These are phyloP conservation scores for Petaurus breviceps DNA, from an alignment of 2,113 vertebrate species.

Conservation along the genomic window DNA sequence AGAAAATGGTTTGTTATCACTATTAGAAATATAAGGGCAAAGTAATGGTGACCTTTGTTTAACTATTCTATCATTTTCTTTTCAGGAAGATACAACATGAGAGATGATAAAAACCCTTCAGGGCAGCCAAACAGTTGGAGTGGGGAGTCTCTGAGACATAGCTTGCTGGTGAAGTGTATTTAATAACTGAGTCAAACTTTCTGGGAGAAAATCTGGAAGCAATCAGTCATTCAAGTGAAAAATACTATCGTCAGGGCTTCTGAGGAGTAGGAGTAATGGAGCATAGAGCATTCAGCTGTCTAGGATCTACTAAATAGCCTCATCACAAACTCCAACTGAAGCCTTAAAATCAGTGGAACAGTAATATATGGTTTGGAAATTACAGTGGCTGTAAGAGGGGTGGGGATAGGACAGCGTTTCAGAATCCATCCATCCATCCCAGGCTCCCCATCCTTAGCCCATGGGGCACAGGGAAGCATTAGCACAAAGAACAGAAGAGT, in stretches of 20 bases:
- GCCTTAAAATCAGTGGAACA: background rate
- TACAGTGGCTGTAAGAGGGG: background rate
- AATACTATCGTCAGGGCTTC: background rate
- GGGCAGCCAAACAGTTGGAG: background rate
- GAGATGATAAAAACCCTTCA: background rate
- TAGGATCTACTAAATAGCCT: background rate
- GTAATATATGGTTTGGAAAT: background rate
- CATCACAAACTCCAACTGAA: background rate
- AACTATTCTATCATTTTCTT: background rate
- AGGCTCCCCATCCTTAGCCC: background rate
- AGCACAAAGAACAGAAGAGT: background rate
- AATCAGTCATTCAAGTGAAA: conserved; percentile 31
- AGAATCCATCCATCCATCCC: background rate
- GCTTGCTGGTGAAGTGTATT: conserved; percentile 6
- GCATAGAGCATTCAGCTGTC: background rate
- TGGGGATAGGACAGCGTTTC: background rate
- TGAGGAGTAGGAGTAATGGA: background rate
- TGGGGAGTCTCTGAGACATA: background rate
- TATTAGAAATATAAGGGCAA: background rate
- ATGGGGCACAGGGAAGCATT: background rate
- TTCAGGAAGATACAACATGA: background rate
- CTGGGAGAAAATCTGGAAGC: background rate
- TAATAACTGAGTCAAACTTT: background rate
- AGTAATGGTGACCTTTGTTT: background rate
- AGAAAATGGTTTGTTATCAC: background rate